Base-by-base conservation (phyloP, 1,140 invertebrate species). In the Agrilus planipennis region DNA sequence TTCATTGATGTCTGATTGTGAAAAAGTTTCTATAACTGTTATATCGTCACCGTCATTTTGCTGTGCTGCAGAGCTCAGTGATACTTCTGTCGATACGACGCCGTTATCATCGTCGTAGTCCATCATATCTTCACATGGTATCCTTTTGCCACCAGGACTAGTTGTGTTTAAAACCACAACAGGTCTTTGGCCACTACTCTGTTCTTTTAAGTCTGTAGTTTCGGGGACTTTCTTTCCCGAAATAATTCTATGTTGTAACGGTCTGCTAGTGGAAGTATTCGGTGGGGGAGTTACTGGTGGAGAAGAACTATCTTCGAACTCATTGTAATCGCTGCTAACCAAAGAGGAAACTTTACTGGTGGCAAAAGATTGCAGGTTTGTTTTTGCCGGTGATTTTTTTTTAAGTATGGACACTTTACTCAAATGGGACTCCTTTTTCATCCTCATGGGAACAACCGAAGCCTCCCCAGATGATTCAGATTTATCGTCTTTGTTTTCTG, bases 281-380 rank as follows among this genome's bases (percentile, higher is more conserved):
- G 65, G 63, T 0, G 70, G 70, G n/a, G 73, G 71, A 39, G 72
- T 64, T 1, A 71, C 70, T 22, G 73, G 67, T 2, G 72, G 68
- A 23, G 67, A 67, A 0, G 72, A 74, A 52, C 72, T 73, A 47
- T 77, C 76, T 46, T 77, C 75, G 31, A 74, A 73, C 42, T 77
- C 74, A 52, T 75, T 75, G 44, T 75, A 76, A 49, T 78, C 76
- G 0, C 65, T 65, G 45, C 72, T 72, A 0, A 76, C 73, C 12
- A 76, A 48, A 2, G 72, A 74, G 23, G 70, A 66, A 12, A 71
- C 67, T 54, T 72, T 75, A 15, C 63, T 63, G 2, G 62, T 58
- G 0, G 67, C 63, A 41, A 68, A 64, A 2, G 69, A 60, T 41
- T 68, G 64, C 0, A 68, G 45, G 21, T 62, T 65, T 1, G 69